Evolutionary conservation across 2,113 vertebrate genomes (phyloP).

Genomic region (Mobula birostris): DNA sequence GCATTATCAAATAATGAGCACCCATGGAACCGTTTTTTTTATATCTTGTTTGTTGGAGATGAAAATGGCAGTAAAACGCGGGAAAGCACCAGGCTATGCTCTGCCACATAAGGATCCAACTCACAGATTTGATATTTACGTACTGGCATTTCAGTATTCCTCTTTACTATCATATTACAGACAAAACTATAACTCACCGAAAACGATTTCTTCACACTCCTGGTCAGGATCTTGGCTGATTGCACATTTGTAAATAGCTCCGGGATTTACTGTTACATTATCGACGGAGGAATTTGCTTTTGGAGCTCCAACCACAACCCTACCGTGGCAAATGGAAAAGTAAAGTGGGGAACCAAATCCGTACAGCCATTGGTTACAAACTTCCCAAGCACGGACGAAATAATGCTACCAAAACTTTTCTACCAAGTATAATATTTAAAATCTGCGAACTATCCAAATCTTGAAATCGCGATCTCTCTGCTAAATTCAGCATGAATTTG

Average conservation of each 20-base stretch:
- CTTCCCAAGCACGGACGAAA: background rate
- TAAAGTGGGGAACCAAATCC: background rate
- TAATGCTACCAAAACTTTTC: background rate
- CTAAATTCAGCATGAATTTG: background rate
- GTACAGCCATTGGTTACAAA: no score
- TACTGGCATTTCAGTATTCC: background rate
- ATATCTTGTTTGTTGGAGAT: background rate
- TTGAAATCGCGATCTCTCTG: no score
- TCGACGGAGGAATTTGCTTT: conserved; percentile 58
- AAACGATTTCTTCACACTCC: conserved; percentile 53
- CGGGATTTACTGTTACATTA: conserved; percentile 58
- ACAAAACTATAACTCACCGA: conserved; percentile 53
- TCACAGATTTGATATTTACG: background rate
- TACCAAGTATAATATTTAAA: background rate
- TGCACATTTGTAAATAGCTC: conserved; percentile 73
- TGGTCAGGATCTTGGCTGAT: conserved; percentile 51
- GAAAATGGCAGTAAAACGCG: background rate
- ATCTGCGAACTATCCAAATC: background rate
- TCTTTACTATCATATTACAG: background rate
- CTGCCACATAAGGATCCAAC: background rate
- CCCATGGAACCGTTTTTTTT: background rate
- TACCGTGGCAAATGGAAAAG: conserved; percentile 43
- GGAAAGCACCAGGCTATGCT: background rate
- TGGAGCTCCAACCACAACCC: conserved; percentile 82
- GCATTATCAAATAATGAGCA: background rate